Evolutionary conservation across 2,113 vertebrate species (phyloP).

Genomic region (Gnathonemus longibarbis): DNA sequence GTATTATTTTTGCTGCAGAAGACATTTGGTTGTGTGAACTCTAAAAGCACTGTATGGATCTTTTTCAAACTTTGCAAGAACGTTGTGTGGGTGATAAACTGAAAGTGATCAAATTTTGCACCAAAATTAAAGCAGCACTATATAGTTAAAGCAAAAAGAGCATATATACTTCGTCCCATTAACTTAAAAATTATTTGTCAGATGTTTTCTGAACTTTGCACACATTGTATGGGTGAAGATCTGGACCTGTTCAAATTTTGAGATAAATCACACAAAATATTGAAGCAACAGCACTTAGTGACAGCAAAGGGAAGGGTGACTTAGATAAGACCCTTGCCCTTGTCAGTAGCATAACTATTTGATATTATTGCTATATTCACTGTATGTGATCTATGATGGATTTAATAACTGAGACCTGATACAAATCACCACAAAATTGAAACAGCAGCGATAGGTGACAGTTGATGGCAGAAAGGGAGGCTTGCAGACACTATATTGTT

Average conservation of each 20-base stretch:
- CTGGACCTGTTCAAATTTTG: background rate
- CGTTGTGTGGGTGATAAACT: background rate
- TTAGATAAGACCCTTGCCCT: background rate
- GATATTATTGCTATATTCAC: background rate
- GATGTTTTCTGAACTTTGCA: background rate
- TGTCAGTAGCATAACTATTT: background rate
- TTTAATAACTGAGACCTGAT: background rate
- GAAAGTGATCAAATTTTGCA: background rate
- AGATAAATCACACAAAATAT: background rate
- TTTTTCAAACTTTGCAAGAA: background rate
- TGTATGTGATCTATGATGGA: background rate
- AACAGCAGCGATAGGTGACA: background rate
- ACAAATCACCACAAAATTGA: background rate
- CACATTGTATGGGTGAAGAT: background rate
- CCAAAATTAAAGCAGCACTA: background rate
- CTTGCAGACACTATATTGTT: background rate
- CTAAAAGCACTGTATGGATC: background rate
- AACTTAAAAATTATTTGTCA: background rate
- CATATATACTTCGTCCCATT: background rate
- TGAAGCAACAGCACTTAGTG: background rate
- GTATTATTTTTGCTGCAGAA: background rate
- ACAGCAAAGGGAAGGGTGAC: background rate
- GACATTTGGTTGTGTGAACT: background rate
- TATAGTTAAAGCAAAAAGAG: background rate
- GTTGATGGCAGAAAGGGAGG: background rate